Base-by-base conservation (phyloP, 2,888 invertebrate species). In the Xanthostigma xanthostigma region DNA sequence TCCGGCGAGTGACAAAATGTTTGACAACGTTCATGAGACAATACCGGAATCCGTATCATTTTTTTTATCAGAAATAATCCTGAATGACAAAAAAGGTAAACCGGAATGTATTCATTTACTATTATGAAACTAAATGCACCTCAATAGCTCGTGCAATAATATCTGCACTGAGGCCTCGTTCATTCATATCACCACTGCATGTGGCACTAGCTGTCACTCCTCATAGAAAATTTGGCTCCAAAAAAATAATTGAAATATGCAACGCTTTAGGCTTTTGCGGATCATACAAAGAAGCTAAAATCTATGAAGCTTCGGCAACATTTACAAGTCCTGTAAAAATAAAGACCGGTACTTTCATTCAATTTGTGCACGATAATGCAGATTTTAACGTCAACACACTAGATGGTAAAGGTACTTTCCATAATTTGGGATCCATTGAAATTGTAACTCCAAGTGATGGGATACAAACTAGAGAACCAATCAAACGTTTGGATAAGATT, bases 1-100 rank as follows among this genome's bases (percentile, higher is more conserved):
- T 42, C 50, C 52, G 41, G 36, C 52, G n/a, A 44, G 37, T 39
- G 48, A 50, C 42, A 36, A 50, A 48, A 50, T 52, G 44, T 45
- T 50, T 36, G 41, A 51, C n/a, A 33, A 50, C 8, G 13, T 44
- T 38, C 36, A 51, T 40, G 47, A 49, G 37, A 41, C 44, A 33
- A 51, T 51, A 49, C 51, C 17, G 17, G 4, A 17, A 42, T 27
- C 49, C 12, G 33, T 51, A 44, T 37, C 17, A 13, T 41, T 43
- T 46, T 44, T 51, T 12, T 14, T 51, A 33, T 36, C 37, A 9
- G 44, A 51, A 50, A 48, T 52, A 34, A 52, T 52, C 17, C 14
- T 48, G 9, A 52, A 48, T 34, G 44, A 52, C 42, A 48, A 50
- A 35, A 50, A 45, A 50, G 46, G 45, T 46, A 45, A 45, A 42